Evolutionary conservation across 2,888 invertebrate genomes (phyloP).

Genomic region (Drosophila borborema): DNA sequence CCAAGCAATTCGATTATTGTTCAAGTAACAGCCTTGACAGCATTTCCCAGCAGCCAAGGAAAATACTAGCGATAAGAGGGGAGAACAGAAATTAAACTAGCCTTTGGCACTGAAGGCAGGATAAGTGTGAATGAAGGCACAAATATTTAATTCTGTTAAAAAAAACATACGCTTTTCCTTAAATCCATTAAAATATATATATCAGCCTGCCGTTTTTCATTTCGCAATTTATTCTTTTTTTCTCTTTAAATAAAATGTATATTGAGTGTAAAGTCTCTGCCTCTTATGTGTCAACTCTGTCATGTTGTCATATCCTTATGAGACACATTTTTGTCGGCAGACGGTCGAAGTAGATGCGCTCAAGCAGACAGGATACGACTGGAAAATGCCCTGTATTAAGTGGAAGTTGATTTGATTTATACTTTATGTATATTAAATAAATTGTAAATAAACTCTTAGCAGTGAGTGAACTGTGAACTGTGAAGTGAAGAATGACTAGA

Average conservation of each 20-base stretch:
- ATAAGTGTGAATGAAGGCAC: background rate
- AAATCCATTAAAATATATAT: background rate
- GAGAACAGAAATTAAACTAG: background rate
- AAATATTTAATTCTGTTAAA: background rate
- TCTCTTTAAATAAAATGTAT: background rate
- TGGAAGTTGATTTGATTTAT: background rate
- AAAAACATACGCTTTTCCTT: background rate
- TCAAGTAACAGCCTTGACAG: slow-evolving; percentile 38
- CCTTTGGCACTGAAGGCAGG: background rate
- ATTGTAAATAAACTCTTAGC: no score
- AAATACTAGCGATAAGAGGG: background rate
- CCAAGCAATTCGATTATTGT: slow-evolving; percentile 44
- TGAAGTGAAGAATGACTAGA: background rate
- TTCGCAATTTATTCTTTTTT: background rate
- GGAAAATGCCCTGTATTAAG: background rate
- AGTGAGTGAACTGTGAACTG: no score
- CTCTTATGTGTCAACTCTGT: slow-evolving; percentile 14
- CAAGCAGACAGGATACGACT: background rate
- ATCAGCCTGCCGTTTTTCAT: background rate
- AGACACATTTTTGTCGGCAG: background rate
- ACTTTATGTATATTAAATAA: background rate
- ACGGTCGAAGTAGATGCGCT: background rate
- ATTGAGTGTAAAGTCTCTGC: background rate
- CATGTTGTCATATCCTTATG: slow-evolving; percentile 7
- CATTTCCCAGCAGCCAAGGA: slow-evolving; percentile 8